Evolutionary conservation across 1,140 invertebrate genomes (phyloP), one percentile per base, ranked within the genome.

Genomic region (Ridgeia piscesae): DNA sequence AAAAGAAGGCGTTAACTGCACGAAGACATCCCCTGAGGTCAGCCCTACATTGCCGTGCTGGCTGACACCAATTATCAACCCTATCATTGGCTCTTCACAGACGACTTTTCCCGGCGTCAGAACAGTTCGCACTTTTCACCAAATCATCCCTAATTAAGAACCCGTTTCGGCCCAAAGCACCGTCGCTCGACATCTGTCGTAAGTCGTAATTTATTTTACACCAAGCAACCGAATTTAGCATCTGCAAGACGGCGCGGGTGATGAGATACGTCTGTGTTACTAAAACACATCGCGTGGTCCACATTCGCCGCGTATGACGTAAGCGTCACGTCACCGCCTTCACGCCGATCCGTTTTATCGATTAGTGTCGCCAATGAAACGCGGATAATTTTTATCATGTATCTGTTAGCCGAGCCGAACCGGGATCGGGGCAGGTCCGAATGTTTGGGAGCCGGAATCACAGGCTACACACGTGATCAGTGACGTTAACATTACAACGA

Each of bases 181-280:
- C 58, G 58, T 77, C 58, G 27, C 27, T 77, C 58, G 58, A 77
- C 58, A 77, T 77, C 17, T 77, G 58, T 77, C 58, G 2, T 77
- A 77, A 17, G 58, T 77, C 58, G 58, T 77, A 77, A 77, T 77
- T 77, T 77, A 77, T 77, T 77, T 77, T 77, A 77, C 58, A 77
- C 58, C 58, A 77, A 77, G 58, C 58, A 77, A 77, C 58, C 58
- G 58, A 77, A 77, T 77, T 77, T 77, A 77, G 58, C 58, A 77
- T 77, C 58, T 77, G 58, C 58, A 77, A 21, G 27, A 21, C 2
- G 58, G 58, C 58, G 4, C 58, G 27, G 58, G 58, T 77, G 2
- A 77, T 77, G 58, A 77, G 8, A 77, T 21, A 77, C 17, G 58
- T 77, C 58, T 21, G 58, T 77, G 27, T 77, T 77, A 77, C 58